Conservation (phyloP, 2,113 vertebrate genomes). For the Lophochroa leadbeateri region DNA sequence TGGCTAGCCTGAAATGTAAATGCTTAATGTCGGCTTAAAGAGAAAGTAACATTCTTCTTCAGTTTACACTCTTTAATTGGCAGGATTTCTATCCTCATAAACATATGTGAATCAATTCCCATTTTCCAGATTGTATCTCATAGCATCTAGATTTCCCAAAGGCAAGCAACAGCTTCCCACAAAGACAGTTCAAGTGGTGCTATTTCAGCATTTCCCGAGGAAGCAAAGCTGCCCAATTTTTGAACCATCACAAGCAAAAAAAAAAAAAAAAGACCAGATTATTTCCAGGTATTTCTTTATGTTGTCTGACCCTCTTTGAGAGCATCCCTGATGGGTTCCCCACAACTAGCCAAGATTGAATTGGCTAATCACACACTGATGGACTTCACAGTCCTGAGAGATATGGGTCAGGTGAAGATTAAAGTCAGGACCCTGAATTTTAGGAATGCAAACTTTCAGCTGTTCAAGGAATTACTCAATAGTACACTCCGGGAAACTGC, state of each 20-base stretch:
- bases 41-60: not conserved
- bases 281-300: not conserved
- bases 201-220: not conserved
- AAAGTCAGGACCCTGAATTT: not conserved
- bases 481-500: not conserved
- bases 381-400: not conserved
- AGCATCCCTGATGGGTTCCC: not conserved
- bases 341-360: not conserved
- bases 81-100: not conserved
- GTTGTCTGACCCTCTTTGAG: not conserved
- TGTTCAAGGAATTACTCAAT: not conserved
- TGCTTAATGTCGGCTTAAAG: not conserved
- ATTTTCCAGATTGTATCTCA: not conserved
- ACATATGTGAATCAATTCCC: not conserved
- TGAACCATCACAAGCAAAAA: not conserved
- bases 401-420: not conserved
- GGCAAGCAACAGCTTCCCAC: not conserved
- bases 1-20: not conserved
- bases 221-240: not conserved
- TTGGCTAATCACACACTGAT: not conserved
- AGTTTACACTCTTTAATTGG: not conserved
- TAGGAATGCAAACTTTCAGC: not conserved
- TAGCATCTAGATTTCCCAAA: not conserved
- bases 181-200: not conserved
- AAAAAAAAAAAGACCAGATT: not conserved